phyloP scores from a whole-genome alignment of 2,797 vertebrate species.

The Selene dorsalis region DNA sequence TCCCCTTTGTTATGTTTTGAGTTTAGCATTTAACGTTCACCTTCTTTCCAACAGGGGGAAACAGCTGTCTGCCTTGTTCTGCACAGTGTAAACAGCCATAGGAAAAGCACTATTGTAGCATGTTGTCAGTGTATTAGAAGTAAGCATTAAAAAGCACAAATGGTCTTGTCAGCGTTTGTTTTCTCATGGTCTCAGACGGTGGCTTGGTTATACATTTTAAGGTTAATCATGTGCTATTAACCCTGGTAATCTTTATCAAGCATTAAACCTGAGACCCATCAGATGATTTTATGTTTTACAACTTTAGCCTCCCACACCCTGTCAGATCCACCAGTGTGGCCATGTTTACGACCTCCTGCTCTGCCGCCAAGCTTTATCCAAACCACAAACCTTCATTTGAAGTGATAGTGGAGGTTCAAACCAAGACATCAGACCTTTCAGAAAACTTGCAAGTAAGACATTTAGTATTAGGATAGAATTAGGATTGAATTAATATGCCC shows the following conservation, averaged over 20 bases:
- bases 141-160: neutral
- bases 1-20: constrained; percentile 22
- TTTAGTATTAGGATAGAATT: neutral
- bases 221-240: neutral
- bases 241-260: neutral
- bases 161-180: neutral
- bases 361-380: neutral
- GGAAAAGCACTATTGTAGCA: neutral
- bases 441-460: neutral
- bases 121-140: neutral
- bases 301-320: neutral
- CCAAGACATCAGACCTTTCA: neutral
- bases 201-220: neutral
- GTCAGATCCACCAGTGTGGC: neutral
- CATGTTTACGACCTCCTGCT: neutral
- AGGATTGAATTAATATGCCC: neutral
- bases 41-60: constrained; percentile 71
- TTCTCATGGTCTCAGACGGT: neutral
- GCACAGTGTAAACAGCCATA: neutral
- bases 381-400: neutral
- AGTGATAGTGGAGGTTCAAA: neutral
- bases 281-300: neutral
- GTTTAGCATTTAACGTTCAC: constrained; percentile 27
- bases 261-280: neutral
- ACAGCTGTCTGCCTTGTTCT: constrained; percentile 43